A percentile compares a stretch with the other conserved stretches of the same genome.
phyloP scores from a whole-genome alignment of 2,797 vertebrate species.

The Buphagus erythrorhynchus region DNA sequence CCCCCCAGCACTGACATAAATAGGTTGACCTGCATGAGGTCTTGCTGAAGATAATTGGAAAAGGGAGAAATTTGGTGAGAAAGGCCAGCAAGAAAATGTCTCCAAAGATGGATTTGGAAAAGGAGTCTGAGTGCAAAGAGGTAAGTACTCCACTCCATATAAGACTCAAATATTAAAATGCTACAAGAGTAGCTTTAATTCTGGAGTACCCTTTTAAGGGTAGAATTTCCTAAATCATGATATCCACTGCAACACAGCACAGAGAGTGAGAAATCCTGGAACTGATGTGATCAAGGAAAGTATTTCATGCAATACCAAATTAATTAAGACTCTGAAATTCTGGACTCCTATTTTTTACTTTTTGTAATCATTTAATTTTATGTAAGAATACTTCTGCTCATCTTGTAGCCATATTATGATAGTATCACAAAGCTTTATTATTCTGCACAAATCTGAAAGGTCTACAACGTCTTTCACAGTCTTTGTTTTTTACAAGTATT shows the following conservation, averaged over 20 bases:
- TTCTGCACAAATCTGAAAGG: not conserved
- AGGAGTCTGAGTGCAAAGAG: not conserved
- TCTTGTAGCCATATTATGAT: not conserved
- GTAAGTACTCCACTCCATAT: not conserved
- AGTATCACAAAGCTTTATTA: not conserved
- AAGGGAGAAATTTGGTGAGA: not conserved
- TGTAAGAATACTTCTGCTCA: not conserved
- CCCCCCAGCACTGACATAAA: not conserved
- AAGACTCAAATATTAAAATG: not conserved
- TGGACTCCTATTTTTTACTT: not conserved
- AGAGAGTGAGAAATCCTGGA: not conserved
- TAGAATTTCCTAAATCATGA: not conserved
- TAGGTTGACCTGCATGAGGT: not conserved
- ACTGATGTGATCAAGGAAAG: not conserved
- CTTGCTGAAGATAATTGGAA: not conserved
- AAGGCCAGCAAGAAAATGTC: not conserved
- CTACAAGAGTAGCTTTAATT: not conserved
- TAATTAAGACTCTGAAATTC: not conserved
- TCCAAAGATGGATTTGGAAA: not conserved
- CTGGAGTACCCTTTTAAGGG: not conserved
- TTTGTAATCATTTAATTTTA: not conserved
- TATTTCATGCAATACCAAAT: not conserved
- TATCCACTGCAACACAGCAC: not conserved
- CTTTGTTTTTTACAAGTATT: not conserved
- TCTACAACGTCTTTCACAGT: not conserved